Base-by-base conservation (phyloP, 2,888 invertebrate species). In the Agriopis aurantiaria region DNA sequence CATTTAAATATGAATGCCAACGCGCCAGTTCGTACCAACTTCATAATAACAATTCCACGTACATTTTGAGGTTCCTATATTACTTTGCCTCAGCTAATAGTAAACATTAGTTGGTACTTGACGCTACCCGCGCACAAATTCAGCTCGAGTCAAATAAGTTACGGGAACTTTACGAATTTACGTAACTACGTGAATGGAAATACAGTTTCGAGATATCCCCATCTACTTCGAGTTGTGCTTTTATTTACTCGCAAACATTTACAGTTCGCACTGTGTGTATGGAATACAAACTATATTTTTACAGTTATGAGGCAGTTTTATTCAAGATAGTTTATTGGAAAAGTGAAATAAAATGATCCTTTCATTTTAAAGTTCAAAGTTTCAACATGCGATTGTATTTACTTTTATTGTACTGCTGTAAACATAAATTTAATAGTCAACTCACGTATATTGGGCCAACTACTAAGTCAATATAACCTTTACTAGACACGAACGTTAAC, bases 111-210 rank as follows among this genome's bases (percentile, higher is more conserved):
- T 69, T 68, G 72, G 72, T 74, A 73, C 74, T 72, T 72, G 73
- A 71, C 72, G 79, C 78, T 80, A 79, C 75, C 75, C 69, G 69
- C 70, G 80, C 78, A 83, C 80, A 82, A 85, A 87, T 85, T 86
- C 81, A 79, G 78, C 82, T 78, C 74, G 83, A 85, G 80, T 81
- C 84, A 85, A 85, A 87, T 88, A 88, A 90, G 83, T 89, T 87
- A 83, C 81, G 78, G 78, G 75, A 76, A 88, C 83, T 89, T 87
- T 81, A 81, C 78, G 75, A 78, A 91, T 90, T 90, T 88, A 85
- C 76, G 78, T 79, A 80, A 85, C 83, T 84, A 84, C 80, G 80
- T 82, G 82, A 86, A 84, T 81, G 81, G 82, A 86, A 86, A 86
- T 82, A 84, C 82, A 82, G 80, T 77, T 83, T 81, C 75, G 74